Percentiles rank a stretch among this genome's conserved stretches.
Evolutionary conservation across 30 jellyfish, hydroid and myxozoan genomes (phyloP).

Genomic region (Pseudorhiza aurosa): DNA sequence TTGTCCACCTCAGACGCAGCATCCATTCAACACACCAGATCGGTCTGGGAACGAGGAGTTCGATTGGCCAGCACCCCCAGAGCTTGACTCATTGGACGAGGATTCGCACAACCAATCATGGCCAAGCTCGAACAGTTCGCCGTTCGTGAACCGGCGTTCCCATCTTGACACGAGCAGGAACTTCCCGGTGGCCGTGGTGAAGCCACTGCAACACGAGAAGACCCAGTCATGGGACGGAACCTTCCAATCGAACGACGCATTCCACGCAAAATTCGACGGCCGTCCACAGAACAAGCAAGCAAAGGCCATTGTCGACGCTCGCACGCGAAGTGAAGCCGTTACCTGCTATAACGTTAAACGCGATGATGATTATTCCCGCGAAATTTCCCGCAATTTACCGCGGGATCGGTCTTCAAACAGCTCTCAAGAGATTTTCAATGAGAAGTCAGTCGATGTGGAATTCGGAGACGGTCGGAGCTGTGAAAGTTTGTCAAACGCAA

Average conservation of each 20-base stretch:
- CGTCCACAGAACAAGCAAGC: neutral
- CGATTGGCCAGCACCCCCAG: slow-evolving; percentile 63
- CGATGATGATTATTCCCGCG: slow-evolving; percentile 1
- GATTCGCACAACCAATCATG: slow-evolving; percentile 6
- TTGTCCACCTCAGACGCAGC: neutral
- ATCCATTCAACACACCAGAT: neutral
- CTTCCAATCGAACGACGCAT: neutral
- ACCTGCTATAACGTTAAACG: slow-evolving; percentile 16
- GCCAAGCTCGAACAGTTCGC: slow-evolving; percentile 32
- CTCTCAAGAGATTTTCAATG: slow-evolving; percentile 34
- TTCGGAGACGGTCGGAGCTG: neutral
- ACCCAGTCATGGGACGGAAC: slow-evolving; percentile 40
- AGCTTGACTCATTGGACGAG: slow-evolving; percentile 3
- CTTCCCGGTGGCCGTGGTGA: slow-evolving; percentile 68
- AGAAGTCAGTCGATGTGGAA: slow-evolving; percentile 39
- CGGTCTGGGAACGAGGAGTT: slow-evolving; percentile 30
- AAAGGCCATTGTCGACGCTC: neutral
- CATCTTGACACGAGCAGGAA: slow-evolving; percentile 32
- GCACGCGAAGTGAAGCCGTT: slow-evolving; percentile 1
- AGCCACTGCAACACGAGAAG: slow-evolving; percentile 59
- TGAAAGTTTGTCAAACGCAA: neutral
- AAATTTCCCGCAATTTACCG: slow-evolving; percentile 5
- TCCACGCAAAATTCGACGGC: neutral
- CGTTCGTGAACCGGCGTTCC: slow-evolving; percentile 46
- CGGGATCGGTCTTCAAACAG: slow-evolving; percentile 10